A percentile compares a stretch with the other conserved stretches of the same genome.
These are phyloP conservation scores for Entomobrya proxima DNA, from an alignment of 2,888 invertebrate genomes.

Conservation along the genomic window DNA sequence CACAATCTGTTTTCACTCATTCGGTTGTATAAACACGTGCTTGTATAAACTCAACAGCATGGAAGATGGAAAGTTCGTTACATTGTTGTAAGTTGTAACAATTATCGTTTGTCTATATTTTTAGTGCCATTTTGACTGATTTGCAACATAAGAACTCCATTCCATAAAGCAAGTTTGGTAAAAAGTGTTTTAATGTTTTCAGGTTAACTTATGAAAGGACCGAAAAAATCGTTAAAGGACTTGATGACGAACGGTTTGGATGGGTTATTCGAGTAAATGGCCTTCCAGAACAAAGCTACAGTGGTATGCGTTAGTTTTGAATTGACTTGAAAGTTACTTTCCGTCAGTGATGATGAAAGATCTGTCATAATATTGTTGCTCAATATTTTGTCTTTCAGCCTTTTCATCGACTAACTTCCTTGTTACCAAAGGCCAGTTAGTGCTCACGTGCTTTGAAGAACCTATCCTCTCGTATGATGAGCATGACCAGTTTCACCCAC, in stretches of 20 bases:
- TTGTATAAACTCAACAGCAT: no score
- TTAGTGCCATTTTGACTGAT: no score
- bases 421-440: conserved; percentile 6
- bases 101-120: no score
- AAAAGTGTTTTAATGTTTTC: background rate
- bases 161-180: background rate
- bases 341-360: background rate
- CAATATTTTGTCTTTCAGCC: background rate
- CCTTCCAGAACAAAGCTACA: background rate
- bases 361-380: no score
- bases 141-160: no score
- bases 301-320: background rate
- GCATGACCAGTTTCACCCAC: conserved; percentile 47
- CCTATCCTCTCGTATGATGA: conserved; percentile 22
- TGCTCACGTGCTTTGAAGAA: conserved; percentile 43
- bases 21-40: no score
- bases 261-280: conserved; percentile 54
- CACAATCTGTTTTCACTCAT: background rate
- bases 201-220: conserved; percentile 47
- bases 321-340: background rate
- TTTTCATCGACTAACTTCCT: background rate
- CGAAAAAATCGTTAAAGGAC: conserved; percentile 24
- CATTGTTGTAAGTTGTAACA: conserved; percentile 34
- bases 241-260: conserved; percentile 38
- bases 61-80: conserved; percentile 20